A percentile compares a stretch with the other conserved stretches of the same genome.
These are phyloP conservation scores for Anomalospiza imberbis DNA, from an alignment of 2,797 vertebrate species.

Conservation along the genomic window DNA sequence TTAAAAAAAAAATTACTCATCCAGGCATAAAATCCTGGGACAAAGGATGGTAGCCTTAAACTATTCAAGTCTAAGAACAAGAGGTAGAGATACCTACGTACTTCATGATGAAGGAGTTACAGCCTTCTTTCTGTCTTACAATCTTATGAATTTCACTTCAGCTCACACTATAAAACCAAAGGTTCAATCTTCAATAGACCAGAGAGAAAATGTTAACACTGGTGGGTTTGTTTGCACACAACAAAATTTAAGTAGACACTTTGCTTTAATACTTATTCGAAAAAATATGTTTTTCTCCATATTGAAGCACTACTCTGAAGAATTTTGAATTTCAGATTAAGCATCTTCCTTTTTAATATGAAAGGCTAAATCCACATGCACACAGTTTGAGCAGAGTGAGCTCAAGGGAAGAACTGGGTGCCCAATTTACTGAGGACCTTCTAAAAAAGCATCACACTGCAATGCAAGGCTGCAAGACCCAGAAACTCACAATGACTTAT, in stretches of 20 bases:
- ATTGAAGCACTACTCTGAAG: not conserved
- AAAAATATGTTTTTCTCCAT: not conserved
- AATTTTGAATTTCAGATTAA: not conserved
- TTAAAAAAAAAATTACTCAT: slow-evolving; percentile 10
- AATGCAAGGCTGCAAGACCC: not conserved
- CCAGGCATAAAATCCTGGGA: slow-evolving; percentile 29
- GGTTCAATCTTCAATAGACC: not conserved
- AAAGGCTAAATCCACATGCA: not conserved
- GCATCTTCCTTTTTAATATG: not conserved
- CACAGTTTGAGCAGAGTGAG: not conserved
- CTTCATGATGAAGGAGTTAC: slow-evolving; percentile 41
- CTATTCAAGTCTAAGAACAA: slow-evolving; percentile 57
- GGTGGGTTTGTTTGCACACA: not conserved
- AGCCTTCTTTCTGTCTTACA: slow-evolving; percentile 30
- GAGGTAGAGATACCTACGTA: slow-evolving; percentile 52
- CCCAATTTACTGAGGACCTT: not conserved
- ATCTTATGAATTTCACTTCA: slow-evolving; percentile 15
- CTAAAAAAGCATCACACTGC: not conserved
- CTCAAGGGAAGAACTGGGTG: not conserved
- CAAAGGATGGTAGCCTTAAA: slow-evolving; percentile 14
- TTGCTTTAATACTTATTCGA: not conserved
- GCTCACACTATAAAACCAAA: slow-evolving; percentile 8
- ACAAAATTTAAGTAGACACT: not conserved
- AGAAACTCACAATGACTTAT: not conserved
- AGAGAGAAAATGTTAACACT: slow-evolving; percentile 40